Conservation (phyloP, 2,113 vertebrate genomes). For the Aramus guarauna region DNA sequence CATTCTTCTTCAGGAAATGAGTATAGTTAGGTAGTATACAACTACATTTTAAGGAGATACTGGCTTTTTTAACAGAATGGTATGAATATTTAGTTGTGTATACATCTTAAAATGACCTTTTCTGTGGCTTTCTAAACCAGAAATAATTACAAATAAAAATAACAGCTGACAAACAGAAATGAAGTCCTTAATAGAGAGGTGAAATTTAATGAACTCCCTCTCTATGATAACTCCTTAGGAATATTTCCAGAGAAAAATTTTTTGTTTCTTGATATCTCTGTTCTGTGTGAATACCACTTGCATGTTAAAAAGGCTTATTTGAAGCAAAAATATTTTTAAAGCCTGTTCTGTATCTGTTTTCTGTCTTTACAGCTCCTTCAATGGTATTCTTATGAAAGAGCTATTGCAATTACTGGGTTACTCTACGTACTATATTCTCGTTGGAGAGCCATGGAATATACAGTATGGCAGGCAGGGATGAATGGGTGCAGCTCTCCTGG, state of each 20-base stretch:
- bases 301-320: neutral
- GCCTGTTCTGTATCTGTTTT: neutral
- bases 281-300: neutral
- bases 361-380: neutral
- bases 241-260: neutral
- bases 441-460: neutral
- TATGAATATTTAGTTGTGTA: neutral
- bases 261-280: neutral
- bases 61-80: neutral
- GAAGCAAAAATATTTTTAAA: neutral
- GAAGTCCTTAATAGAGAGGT: accelerated
- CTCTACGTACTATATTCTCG: neutral
- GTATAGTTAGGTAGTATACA: neutral
- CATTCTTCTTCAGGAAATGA: neutral
- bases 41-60: neutral
- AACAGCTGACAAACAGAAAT: neutral
- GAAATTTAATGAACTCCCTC: neutral
- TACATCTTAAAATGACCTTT: neutral
- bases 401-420: neutral
- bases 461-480: neutral
- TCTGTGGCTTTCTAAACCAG: neutral
- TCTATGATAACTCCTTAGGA: neutral
- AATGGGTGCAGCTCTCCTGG: neutral
- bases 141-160: neutral
- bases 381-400: neutral